A percentile compares a stretch with the other conserved stretches of the same genome.
Evolutionary conservation across 2,888 invertebrate species (phyloP).

Genomic region (Nycteola revayana): DNA sequence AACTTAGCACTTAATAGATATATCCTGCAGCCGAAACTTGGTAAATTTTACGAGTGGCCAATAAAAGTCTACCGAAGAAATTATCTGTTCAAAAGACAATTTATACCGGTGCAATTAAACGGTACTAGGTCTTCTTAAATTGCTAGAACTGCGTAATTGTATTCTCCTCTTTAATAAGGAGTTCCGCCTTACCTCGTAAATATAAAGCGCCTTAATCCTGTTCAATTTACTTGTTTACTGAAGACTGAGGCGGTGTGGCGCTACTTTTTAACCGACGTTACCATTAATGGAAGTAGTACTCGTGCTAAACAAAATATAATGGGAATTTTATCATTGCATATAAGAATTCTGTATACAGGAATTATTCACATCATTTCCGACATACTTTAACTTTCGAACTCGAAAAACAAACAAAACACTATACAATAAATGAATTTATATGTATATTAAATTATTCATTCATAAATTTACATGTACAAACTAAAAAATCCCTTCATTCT

Average conservation of each 20-base stretch:
- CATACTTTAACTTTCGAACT: too few relatives aligned
- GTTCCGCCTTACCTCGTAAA: conserved; percentile 64
- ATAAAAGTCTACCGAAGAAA: conserved; percentile 56
- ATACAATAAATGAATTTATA: too few relatives aligned
- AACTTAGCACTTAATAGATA: conserved; percentile 30
- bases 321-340: too few relatives aligned
- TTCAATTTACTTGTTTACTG: conserved; percentile 66
- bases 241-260: conserved; percentile 28
- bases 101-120: conserved; percentile 69
- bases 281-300: too few relatives aligned
- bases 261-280: conserved; percentile 11
- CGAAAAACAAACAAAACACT: too few relatives aligned
- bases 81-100: conserved; percentile 67
- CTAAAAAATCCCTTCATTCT: too few relatives aligned
- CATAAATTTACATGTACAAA: too few relatives aligned
- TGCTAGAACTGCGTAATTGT: conserved; percentile 70
- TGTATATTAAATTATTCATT: too few relatives aligned
- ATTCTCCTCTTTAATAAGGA: conserved; percentile 64
- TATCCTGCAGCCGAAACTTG: conserved; percentile 38
- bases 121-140: conserved; percentile 66
- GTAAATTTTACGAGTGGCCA: conserved; percentile 52
- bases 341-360: too few relatives aligned
- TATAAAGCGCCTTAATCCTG: conserved; percentile 60
- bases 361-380: too few relatives aligned
- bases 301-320: too few relatives aligned